Evolutionary conservation across 2,797 vertebrate species (phyloP).

Genomic region (Danio kyathit): DNA sequence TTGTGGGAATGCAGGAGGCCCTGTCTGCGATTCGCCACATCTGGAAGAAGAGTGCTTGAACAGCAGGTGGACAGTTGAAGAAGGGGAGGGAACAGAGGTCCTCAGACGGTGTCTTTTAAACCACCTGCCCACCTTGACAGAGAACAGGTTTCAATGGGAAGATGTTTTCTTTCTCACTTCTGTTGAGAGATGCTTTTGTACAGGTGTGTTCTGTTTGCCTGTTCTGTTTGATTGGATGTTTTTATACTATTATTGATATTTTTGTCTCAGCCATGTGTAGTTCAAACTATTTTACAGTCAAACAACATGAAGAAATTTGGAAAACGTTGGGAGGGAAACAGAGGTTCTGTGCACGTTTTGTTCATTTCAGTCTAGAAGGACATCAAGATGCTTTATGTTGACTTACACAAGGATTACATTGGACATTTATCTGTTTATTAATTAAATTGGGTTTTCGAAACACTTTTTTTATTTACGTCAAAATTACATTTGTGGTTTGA

Average conservation of each 20-base stretch:
- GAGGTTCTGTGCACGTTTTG: background rate
- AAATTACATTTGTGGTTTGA: background rate
- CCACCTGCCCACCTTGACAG: constrained; percentile 21
- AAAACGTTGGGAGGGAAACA: background rate
- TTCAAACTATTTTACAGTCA: constrained; percentile 44
- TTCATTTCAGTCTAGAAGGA: background rate
- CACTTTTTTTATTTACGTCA: background rate
- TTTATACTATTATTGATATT: constrained; percentile 48
- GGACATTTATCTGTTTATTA: background rate
- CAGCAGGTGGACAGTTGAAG: constrained; percentile 41
- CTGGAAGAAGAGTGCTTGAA: constrained; percentile 63
- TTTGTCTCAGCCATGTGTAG: constrained; percentile 33
- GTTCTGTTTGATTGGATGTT: constrained; percentile 45
- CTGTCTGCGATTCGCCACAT: constrained; percentile 63
- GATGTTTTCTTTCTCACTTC: constrained; percentile 54
- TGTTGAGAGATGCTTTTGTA: constrained; percentile 58
- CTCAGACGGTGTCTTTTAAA: constrained; percentile 53
- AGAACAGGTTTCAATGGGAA: constrained; percentile 47
- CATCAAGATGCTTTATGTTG: background rate
- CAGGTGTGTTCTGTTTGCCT: constrained; percentile 51
- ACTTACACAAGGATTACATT: background rate
- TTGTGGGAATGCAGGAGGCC: constrained; percentile 23
- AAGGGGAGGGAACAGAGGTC: constrained; percentile 59
- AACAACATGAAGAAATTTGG: background rate
- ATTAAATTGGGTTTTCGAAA: background rate